Evolutionary conservation across 2,797 vertebrate species (phyloP).

Genomic region (Tarsius wallacei): DNA sequence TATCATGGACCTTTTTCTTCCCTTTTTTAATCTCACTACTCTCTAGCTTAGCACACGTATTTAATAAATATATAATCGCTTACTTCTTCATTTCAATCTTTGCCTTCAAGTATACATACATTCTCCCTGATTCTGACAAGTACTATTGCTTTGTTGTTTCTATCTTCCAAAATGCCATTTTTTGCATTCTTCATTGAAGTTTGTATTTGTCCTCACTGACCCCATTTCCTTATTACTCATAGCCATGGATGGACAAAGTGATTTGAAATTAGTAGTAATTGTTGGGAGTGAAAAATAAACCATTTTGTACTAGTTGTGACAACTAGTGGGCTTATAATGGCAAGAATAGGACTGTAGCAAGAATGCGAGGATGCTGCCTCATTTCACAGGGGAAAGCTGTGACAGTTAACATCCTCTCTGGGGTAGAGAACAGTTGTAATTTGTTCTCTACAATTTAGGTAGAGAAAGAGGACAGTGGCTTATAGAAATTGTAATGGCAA

Average conservation of each 20-base stretch:
- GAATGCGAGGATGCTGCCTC: not conserved
- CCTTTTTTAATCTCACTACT: not conserved
- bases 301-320: not conserved
- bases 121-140: constrained; percentile 1
- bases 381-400: not conserved
- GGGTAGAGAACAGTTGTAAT: not conserved
- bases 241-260: not conserved
- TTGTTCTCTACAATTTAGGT: not conserved
- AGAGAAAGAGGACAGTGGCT: not conserved
- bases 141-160: not conserved
- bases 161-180: not conserved
- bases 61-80: not conserved
- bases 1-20: not conserved
- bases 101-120: not conserved
- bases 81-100: constrained; percentile 13
- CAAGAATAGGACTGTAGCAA: not conserved
- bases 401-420: not conserved
- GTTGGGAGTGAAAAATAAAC: not conserved
- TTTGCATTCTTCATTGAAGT: not conserved
- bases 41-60: not conserved
- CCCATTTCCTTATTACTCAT: not conserved
- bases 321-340: not conserved
- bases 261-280: not conserved
- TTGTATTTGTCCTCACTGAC: not conserved
- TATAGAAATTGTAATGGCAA: not conserved